Evolutionary conservation across 2,797 vertebrate species (phyloP).

Genomic region (Gastrophryne carolinensis): DNA sequence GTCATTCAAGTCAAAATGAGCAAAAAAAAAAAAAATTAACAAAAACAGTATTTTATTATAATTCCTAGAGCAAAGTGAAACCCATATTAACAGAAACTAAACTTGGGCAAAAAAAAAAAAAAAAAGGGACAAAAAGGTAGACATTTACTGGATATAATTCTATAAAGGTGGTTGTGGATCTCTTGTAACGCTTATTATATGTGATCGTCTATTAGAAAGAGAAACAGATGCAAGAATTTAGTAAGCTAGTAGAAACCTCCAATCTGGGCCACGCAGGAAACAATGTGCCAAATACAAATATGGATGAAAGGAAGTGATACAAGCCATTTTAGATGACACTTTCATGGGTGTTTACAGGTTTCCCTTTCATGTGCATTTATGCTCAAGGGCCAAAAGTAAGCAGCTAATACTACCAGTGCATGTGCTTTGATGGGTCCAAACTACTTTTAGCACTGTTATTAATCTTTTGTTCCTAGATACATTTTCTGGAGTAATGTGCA

Average conservation of each 20-base stretch:
- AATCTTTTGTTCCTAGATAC: no score
- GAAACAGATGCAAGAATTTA: background rate
- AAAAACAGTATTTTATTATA: constrained; percentile 27
- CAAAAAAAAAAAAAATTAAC: constrained; percentile 60
- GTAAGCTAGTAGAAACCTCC: background rate
- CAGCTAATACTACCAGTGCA: no score
- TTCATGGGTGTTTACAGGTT: no score
- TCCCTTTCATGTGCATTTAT: no score
- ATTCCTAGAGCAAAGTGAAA: constrained; percentile 66
- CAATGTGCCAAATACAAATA: no score
- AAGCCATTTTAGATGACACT: no score
- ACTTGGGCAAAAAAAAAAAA: background rate
- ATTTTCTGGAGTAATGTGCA: no score
- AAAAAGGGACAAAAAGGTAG: background rate
- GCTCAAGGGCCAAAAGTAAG: no score
- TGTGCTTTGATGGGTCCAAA: no score
- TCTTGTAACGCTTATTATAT: background rate
- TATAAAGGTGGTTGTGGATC: background rate
- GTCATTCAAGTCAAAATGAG: constrained; percentile 66
- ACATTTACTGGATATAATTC: background rate
- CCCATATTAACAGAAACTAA: constrained; percentile 65
- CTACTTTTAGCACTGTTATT: no score
- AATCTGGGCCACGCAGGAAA: background rate
- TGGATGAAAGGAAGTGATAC: no score
- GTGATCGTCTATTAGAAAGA: background rate